Evolutionary conservation across 2,113 vertebrate species (phyloP).

Genomic region (Charina bottae): DNA sequence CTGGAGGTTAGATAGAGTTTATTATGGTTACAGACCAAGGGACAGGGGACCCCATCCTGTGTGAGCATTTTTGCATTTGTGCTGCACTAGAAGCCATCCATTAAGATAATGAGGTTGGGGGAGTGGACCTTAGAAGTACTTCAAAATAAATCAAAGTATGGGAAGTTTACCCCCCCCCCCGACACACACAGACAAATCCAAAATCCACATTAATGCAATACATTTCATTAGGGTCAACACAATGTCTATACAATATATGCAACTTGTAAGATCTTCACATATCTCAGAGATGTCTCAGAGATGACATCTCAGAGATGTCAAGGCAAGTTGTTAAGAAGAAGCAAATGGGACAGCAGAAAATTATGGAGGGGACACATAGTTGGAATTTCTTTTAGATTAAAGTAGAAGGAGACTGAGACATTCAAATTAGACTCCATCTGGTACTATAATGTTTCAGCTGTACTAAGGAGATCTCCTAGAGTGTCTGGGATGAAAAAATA

Average conservation of each 20-base stretch:
- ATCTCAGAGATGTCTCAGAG: not conserved
- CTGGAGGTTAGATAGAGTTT: not conserved
- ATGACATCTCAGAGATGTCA: not conserved
- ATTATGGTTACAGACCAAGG: not conserved
- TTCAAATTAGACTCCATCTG: not conserved
- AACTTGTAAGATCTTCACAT: not conserved
- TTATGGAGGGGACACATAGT: not conserved
- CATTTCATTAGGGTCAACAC: not conserved
- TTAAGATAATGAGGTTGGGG: not conserved
- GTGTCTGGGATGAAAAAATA: not conserved
- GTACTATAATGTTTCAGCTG: not conserved
- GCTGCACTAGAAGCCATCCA: not conserved
- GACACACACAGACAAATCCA: not conserved
- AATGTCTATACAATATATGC: not conserved
- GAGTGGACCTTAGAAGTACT: not conserved
- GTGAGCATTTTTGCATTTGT: not conserved
- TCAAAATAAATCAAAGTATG: not conserved
- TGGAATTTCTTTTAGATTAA: not conserved
- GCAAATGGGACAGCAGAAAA: not conserved
- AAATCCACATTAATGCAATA: not conserved
- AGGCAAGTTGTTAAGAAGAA: not conserved
- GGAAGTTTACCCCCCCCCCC: not conserved
- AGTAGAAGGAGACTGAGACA: not conserved
- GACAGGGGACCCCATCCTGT: not conserved
- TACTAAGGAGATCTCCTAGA: not conserved